A percentile compares a stretch with the other conserved stretches of the same genome.
Evolutionary conservation across 2,797 vertebrate genomes (phyloP).

Genomic region (Pteronotus mesoamericanus): DNA sequence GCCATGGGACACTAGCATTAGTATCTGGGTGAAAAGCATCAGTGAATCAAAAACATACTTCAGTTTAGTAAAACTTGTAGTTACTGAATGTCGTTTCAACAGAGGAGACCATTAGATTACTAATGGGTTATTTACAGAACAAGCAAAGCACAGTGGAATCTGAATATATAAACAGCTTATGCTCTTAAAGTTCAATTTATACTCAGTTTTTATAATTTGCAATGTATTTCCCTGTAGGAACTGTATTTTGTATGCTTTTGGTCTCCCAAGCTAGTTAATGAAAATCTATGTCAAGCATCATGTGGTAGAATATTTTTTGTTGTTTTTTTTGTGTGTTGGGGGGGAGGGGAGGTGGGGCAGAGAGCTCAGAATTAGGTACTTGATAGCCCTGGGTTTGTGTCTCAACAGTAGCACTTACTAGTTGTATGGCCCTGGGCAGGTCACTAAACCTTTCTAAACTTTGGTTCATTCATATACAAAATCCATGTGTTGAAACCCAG

Average conservation of each 20-base stretch:
- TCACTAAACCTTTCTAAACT: background rate
- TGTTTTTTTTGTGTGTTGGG: too few species aligned
- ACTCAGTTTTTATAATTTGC: background rate
- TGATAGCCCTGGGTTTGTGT: background rate
- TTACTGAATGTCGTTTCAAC: background rate
- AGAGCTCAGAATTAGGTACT: background rate
- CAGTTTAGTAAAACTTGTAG: background rate
- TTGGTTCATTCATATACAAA: background rate
- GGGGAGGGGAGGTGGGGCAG: too few species aligned
- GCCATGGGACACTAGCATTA: background rate
- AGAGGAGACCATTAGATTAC: background rate
- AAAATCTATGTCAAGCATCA: background rate
- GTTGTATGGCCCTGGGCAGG: background rate
- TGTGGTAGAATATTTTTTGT: background rate
- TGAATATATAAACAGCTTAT: background rate
- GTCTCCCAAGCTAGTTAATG: background rate
- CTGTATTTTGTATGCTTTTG: conserved; percentile 22
- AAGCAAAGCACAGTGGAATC: background rate
- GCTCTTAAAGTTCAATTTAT: conserved; percentile 42
- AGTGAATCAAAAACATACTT: background rate
- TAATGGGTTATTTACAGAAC: background rate
- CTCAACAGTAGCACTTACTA: background rate
- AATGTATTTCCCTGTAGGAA: conserved; percentile 33
- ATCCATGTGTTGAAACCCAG: background rate
- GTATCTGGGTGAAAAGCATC: background rate